Evolutionary conservation across 2,888 invertebrate species (phyloP).

Genomic region (Calliphora vomitoria): DNA sequence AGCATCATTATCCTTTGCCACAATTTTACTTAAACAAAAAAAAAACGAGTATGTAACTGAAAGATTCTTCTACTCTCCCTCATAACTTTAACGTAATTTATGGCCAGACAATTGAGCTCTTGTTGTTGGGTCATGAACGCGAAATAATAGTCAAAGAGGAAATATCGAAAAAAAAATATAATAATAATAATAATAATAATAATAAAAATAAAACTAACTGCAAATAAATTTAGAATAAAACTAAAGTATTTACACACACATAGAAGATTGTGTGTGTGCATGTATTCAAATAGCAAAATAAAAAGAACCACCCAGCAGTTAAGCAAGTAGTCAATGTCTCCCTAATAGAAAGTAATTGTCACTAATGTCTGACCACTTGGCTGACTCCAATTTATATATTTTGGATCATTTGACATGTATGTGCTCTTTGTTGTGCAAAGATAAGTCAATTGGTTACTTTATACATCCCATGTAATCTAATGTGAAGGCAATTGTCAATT

Average conservation of each 20-base stretch:
- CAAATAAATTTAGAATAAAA: conserved; percentile 9
- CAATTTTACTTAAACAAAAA: conserved; percentile 20
- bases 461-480: no score
- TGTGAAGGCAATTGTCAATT: no score
- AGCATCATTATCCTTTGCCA: conserved; percentile 37
- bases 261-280: no score
- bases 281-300: no score
- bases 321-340: no score
- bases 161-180: conserved; percentile 1
- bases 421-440: no score
- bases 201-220: conserved; percentile 15
- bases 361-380: no score
- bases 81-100: conserved; percentile 70
- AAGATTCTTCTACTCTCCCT: conserved; percentile 55
- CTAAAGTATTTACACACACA: neutral
- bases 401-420: no score
- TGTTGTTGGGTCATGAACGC: conserved; percentile 66
- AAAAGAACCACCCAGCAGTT: no score
- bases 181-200: neutral
- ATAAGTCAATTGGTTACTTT: no score
- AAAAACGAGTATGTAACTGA: conserved; percentile 26
- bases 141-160: conserved; percentile 39
- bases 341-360: no score
- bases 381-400: no score
- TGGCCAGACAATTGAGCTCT: conserved; percentile 62